These are phyloP conservation scores for Saccostrea glomerata DNA, from an alignment of 1,140 invertebrate genomes.

Conservation along the genomic window DNA sequence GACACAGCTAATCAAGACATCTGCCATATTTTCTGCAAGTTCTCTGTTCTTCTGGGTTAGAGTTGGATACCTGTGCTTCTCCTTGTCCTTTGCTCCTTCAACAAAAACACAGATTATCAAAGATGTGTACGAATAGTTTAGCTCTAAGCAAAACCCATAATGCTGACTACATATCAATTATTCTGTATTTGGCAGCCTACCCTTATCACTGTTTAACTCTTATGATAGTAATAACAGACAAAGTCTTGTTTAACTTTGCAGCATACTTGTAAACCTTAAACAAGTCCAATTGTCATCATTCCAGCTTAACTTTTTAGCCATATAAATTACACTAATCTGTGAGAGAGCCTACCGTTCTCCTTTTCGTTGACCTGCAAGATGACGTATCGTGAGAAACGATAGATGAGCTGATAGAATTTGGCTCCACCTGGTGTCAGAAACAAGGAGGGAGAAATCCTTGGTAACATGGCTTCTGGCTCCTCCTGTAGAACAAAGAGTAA, in stretches of 20 bases:
- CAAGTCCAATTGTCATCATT: no score
- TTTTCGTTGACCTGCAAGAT: conserved; percentile 61
- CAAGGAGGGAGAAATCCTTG: conserved; percentile 67
- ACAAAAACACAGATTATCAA: not conserved
- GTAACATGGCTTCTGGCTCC: conserved; percentile 67
- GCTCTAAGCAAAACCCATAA: no score
- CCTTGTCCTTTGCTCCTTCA: conserved; percentile 47
- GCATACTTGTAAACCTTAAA: no score
- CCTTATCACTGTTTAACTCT: no score
- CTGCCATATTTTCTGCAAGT: conserved; percentile 55
- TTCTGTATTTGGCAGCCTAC: no score
- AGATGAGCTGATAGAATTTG: conserved; percentile 68
- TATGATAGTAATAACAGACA: no score
- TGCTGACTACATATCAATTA: no score
- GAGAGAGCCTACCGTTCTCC: conserved; percentile 12
- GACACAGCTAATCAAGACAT: conserved; percentile 54
- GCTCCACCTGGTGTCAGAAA: conserved; percentile 73
- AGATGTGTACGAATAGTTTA: not conserved
- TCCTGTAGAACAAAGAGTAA: conserved; percentile 32
- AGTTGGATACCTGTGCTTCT: conserved; percentile 51
- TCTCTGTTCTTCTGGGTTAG: conserved; percentile 57
- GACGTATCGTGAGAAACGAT: conserved; percentile 68
- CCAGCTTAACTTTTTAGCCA: no score
- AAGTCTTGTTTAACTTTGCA: no score
- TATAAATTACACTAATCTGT: not conserved